Percentiles rank a stretch among this genome's conserved stretches.
Evolutionary conservation across 2,888 invertebrate species (phyloP).

Genomic region (Mythimna albipuncta): DNA sequence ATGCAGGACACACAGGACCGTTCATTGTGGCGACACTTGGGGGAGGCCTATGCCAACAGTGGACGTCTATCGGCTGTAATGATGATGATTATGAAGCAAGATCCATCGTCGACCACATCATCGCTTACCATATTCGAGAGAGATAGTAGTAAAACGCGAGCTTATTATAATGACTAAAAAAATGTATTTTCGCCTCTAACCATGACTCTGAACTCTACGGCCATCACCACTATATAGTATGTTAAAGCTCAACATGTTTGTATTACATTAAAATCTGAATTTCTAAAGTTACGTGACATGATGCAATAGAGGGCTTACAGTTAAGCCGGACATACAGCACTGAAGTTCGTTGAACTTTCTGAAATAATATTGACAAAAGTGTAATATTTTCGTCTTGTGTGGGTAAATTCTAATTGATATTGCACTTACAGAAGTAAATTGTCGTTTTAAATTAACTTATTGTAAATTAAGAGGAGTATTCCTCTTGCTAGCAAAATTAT

Average conservation of each 20-base stretch:
- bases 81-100: too few species aligned
- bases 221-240: constrained; percentile 35
- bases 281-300: constrained; percentile 74
- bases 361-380: not conserved
- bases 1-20: too few species aligned
- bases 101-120: too few species aligned
- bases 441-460: not conserved
- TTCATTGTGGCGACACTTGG: too few species aligned
- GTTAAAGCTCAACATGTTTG: constrained; percentile 62
- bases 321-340: constrained; percentile 60
- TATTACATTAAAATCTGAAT: constrained; percentile 74
- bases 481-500: not conserved
- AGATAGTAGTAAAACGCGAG: too few species aligned
- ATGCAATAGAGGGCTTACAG: constrained; percentile 67
- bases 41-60: too few species aligned
- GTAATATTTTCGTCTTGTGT: constrained; percentile 10
- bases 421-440: not conserved
- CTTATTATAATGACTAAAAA: too few species aligned
- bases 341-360: constrained; percentile 31
- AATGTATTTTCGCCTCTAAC: too few species aligned
- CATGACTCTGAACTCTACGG: constrained; percentile 1
- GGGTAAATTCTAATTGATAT: not conserved
- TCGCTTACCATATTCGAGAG: too few species aligned
- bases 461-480: not conserved
- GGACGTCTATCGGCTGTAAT: too few species aligned